Evolutionary conservation across 1,140 invertebrate genomes (phyloP).

Genomic region (Rhagoletis zephyria): DNA sequence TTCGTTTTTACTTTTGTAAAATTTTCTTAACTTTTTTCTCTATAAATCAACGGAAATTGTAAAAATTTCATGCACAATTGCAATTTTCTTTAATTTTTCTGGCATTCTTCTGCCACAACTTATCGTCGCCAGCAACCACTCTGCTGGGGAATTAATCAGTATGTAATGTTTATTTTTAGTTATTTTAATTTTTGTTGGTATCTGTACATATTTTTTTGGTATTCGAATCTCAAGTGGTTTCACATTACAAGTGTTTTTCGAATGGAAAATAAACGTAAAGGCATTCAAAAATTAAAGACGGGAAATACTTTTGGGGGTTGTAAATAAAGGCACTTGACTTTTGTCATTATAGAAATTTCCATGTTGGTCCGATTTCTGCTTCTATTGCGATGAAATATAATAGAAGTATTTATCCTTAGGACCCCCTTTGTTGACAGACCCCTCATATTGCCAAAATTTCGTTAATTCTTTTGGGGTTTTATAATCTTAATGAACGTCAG

Average conservation of each 20-base stretch:
- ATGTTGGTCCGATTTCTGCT: too few species aligned
- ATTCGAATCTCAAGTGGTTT: slow-evolving; percentile 45
- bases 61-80: slow-evolving; percentile 17
- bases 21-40: background rate
- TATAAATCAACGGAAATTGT: slow-evolving; percentile 2
- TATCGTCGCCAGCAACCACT: background rate
- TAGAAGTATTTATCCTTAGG: too few species aligned
- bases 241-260: background rate
- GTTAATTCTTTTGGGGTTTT: too few species aligned
- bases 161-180: background rate
- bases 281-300: background rate
- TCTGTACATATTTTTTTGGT: background rate
- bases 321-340: too few species aligned
- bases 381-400: too few species aligned
- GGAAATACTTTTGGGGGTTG: too few species aligned
- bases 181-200: background rate
- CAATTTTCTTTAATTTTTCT: background rate
- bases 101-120: background rate
- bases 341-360: too few species aligned
- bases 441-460: too few species aligned
- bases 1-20: background rate
- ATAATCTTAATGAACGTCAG: too few species aligned
- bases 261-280: background rate
- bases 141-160: background rate
- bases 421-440: too few species aligned